These are phyloP conservation scores for Cyclophora punctaria DNA, from an alignment of 2,888 invertebrate species.

Conservation along the genomic window DNA sequence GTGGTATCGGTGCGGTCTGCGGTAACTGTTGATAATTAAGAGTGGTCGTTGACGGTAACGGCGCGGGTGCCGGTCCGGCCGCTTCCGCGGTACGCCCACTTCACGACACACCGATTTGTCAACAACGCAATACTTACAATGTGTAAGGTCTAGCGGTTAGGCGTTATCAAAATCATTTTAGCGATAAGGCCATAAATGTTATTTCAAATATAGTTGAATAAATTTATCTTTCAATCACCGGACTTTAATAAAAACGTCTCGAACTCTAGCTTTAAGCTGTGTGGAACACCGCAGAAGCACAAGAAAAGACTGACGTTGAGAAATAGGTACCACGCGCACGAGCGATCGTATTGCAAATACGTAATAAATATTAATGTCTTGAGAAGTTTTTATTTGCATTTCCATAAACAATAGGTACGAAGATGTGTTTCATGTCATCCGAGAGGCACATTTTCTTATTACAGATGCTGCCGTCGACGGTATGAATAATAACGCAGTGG, in stretches of 20 bases:
- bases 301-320: constrained; percentile 48
- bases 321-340: constrained; percentile 46
- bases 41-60: constrained; percentile 61
- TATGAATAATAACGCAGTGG: constrained; percentile 17
- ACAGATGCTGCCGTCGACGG: constrained; percentile 17
- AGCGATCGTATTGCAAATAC: constrained; percentile 43
- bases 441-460: constrained; percentile 17
- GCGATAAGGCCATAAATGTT: too few relatives aligned
- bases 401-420: constrained; percentile 22
- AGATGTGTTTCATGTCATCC: constrained; percentile 23
- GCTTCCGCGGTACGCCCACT: constrained; percentile 55
- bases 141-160: too few relatives aligned
- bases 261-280: too few relatives aligned
- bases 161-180: too few relatives aligned
- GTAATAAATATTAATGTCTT: constrained; percentile 50
- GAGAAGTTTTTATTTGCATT: constrained; percentile 34
- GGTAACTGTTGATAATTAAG: constrained; percentile 72
- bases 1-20: constrained; percentile 39
- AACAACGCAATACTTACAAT: too few relatives aligned
- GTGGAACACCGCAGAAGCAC: constrained; percentile 22
- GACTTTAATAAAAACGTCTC: too few relatives aligned
- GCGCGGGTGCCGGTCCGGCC: constrained; percentile 43
- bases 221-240: too few relatives aligned
- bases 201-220: too few relatives aligned
- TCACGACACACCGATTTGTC: not conserved